phyloP scores from a whole-genome alignment of 2,888 invertebrate genomes.

The Tethea ocularis region DNA sequence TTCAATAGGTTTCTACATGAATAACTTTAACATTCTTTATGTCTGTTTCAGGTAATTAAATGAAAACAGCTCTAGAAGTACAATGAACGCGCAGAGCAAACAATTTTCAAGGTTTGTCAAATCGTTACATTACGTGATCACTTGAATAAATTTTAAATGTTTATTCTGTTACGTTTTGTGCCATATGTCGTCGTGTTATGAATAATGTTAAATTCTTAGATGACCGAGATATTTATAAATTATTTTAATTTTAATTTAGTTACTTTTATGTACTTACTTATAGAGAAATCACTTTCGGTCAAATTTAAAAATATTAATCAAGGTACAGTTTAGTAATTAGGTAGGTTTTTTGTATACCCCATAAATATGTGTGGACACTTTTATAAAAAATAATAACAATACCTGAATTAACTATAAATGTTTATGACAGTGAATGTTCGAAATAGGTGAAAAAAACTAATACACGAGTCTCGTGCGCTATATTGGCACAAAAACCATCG shows the following conservation, averaged over 20 bases:
- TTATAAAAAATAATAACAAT: not conserved
- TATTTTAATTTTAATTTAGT: not conserved
- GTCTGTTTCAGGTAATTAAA: slow-evolving; percentile 68
- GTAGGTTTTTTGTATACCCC: too few species aligned
- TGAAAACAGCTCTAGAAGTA: slow-evolving; percentile 28
- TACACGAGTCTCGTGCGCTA: slow-evolving; percentile 5
- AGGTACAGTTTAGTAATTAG: too few species aligned
- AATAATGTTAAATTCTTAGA: slow-evolving; percentile 2
- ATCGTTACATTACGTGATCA: slow-evolving; percentile 42
- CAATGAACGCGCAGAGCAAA: slow-evolving; percentile 24
- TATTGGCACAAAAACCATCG: not conserved
- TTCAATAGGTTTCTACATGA: not conserved
- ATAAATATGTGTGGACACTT: not conserved
- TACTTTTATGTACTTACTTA: not conserved
- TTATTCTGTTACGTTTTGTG: slow-evolving; percentile 32
- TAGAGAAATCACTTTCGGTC: not conserved
- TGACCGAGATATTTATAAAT: not conserved
- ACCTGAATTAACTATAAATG: not conserved
- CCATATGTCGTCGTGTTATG: slow-evolving; percentile 9
- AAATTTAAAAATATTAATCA: not conserved
- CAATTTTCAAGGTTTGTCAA: slow-evolving; percentile 52
- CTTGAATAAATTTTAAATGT: slow-evolving; percentile 52
- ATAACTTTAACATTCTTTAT: slow-evolving; percentile 20
- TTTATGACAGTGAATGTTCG: not conserved
- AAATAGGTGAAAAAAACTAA: slow-evolving; percentile 3